Conservation (phyloP, 2,797 vertebrate species). For the Staurois parvus region DNA sequence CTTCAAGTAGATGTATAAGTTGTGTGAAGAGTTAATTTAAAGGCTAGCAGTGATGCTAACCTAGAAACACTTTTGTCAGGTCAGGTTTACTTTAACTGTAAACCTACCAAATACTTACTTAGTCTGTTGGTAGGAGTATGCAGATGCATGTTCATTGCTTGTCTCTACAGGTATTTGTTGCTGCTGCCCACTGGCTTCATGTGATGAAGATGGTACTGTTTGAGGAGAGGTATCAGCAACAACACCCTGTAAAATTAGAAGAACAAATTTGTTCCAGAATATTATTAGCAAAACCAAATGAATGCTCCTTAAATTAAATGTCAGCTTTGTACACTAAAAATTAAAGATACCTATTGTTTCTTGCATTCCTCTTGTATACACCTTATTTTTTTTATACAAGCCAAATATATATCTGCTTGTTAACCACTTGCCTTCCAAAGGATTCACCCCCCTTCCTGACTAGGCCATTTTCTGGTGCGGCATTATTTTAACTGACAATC, state of each 20-base stretch:
- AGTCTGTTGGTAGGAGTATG: conserved; percentile 96
- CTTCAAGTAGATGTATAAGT: too few relatives aligned
- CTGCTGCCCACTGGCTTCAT: conserved; percentile 93
- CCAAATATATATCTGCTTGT: too few relatives aligned
- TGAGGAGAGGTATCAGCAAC: conserved; percentile 94
- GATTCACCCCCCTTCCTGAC: too few relatives aligned
- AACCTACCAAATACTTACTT: conserved; percentile 82
- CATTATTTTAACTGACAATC: too few relatives aligned
- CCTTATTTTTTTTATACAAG: too few relatives aligned
- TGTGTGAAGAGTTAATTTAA: too few relatives aligned
- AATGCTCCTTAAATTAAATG: not conserved
- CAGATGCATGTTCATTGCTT: conserved; percentile 86
- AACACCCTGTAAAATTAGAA: conserved; percentile 83
- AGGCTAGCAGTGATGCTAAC: too few relatives aligned
- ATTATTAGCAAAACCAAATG: conserved; percentile 2
- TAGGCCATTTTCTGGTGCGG: too few relatives aligned
- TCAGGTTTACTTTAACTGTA: not conserved
- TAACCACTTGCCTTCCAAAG: too few relatives aligned
- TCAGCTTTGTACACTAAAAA: not conserved
- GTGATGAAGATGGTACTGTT: conserved; percentile 92
- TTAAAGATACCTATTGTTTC: not conserved
- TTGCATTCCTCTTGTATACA: too few relatives aligned
- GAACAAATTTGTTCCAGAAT: conserved; percentile 47
- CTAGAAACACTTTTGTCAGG: too few relatives aligned
- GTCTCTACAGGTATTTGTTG: conserved; percentile 95